Evolutionary conservation across 1,140 invertebrate species (phyloP).

Genomic region (Nixonia krombeini): DNA sequence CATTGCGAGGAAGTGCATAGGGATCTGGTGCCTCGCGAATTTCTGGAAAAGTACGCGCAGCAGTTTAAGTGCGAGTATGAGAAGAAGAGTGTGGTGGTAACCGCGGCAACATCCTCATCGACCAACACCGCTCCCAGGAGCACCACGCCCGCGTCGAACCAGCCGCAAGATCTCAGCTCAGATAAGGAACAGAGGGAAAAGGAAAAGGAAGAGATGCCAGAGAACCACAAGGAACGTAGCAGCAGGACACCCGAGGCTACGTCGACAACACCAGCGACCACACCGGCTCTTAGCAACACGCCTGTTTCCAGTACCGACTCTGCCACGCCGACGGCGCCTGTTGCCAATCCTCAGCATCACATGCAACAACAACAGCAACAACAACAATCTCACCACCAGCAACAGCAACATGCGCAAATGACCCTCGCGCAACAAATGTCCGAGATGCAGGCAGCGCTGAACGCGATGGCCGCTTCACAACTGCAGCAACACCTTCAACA

Average conservation of each 20-base stretch:
- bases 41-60: constrained; percentile 92
- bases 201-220: constrained; percentile 73
- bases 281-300: constrained; percentile 75
- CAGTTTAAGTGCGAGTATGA: constrained; percentile 90
- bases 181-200: constrained; percentile 71
- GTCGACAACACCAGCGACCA: constrained; percentile 77
- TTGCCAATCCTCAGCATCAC: constrained; percentile 68
- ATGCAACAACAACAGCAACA: constrained; percentile 57
- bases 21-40: constrained; percentile 89
- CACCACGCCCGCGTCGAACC: constrained; percentile 69
- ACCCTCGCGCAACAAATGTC: constrained; percentile 84
- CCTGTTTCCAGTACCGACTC: constrained; percentile 76
- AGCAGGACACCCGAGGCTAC: constrained; percentile 72
- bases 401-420: constrained; percentile 68
- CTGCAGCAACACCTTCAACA: constrained; percentile 85
- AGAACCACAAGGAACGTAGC: constrained; percentile 61
- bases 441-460: constrained; percentile 88
- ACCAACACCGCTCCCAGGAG: constrained; percentile 75
- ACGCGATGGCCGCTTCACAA: constrained; percentile 85
- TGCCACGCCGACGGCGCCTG: constrained; percentile 68
- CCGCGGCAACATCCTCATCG: constrained; percentile 74
- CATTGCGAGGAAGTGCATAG: constrained; percentile 96
- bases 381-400: constrained; percentile 50
- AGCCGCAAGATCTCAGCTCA: constrained; percentile 59
- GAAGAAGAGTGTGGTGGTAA: constrained; percentile 82